Evolutionary conservation across 2,797 vertebrate genomes (phyloP).

Genomic region (Hypotaenidia okinawae): DNA sequence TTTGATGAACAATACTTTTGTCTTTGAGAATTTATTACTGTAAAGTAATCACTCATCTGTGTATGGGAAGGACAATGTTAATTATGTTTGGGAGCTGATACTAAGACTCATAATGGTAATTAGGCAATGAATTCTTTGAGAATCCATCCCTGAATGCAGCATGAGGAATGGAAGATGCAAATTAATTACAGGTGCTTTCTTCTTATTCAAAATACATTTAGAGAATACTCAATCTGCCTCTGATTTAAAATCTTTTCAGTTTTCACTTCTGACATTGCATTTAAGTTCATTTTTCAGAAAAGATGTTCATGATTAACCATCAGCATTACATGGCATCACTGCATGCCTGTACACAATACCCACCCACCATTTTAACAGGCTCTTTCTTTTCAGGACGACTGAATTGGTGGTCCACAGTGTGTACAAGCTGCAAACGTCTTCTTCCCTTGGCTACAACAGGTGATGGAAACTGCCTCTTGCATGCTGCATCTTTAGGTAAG

Average conservation of each 20-base stretch:
- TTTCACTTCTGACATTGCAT: neutral
- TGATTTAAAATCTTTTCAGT: neutral
- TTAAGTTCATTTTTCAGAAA: neutral
- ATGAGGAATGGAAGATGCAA: neutral
- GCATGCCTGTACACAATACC: accelerated
- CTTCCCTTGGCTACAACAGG: conserved; percentile 97
- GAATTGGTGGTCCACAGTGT: conserved; percentile 99
- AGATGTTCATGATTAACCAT: neutral
- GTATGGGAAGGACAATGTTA: accelerated
- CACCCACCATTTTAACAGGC: neutral
- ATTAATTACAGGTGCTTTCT: neutral
- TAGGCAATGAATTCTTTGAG: neutral
- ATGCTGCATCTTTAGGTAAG: conserved; percentile 96
- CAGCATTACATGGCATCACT: neutral
- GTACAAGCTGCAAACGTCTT: conserved; percentile 96
- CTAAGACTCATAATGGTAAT: neutral
- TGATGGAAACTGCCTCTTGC: conserved; percentile 97
- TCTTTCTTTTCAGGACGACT: conserved; percentile 86
- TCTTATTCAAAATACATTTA: neutral
- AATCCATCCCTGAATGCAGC: neutral
- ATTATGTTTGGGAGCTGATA: neutral
- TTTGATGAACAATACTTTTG: neutral
- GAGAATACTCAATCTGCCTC: neutral
- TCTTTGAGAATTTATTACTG: neutral
- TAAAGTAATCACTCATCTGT: neutral